Evolutionary conservation across 1,140 invertebrate species (phyloP), one percentile per base, ranked within the genome.

Genomic region (Drosophila tsacasi): DNA sequence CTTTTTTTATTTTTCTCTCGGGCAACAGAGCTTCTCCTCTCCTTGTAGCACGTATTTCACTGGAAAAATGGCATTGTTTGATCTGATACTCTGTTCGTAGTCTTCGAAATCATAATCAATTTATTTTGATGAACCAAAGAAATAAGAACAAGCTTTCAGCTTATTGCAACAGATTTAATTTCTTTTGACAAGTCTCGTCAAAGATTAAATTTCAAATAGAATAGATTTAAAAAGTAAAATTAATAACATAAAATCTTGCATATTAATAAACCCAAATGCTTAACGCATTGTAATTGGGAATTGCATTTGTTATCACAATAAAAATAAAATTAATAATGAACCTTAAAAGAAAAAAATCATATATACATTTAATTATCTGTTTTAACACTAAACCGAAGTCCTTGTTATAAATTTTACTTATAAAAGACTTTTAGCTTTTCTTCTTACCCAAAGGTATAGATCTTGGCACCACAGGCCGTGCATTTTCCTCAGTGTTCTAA

Each of bases 401-500:
- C 27, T n/a, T 30, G 27, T 30, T 30, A 30, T 30, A 30, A 30
- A 30, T 30, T 30, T 7, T 30, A 30, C 30, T 9, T 2, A 10
- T 30, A 30, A 30, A 30, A 30, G 2, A 9, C 30, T 30, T 1
- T 7, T 10, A 30, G 8, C 30, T 35, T 13, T 35, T 35, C 4
- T 35, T 5, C 32, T 13, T 3, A 12, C 10, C 13, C 17, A 42
- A n/a, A 19, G 5, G n/a, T 42, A 10, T 42, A 19, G 9, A 19
- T 12, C n/a, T 47, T 30, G 25, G 3, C 40, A 23, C 17, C 49
- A 79, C 7, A 54, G 21, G 9, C 8, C 15, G 15, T 17, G 3
- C 5, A 27, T 67, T 66, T 67, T 17, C 42, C n/a, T 32, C 32
- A 67, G 60, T 67, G 65, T 64, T 39, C 13, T 19, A n/a, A 37